These are phyloP conservation scores for Rattus norvegicus DNA, from an alignment of 2,113 vertebrate genomes.

Conservation along the genomic window DNA sequence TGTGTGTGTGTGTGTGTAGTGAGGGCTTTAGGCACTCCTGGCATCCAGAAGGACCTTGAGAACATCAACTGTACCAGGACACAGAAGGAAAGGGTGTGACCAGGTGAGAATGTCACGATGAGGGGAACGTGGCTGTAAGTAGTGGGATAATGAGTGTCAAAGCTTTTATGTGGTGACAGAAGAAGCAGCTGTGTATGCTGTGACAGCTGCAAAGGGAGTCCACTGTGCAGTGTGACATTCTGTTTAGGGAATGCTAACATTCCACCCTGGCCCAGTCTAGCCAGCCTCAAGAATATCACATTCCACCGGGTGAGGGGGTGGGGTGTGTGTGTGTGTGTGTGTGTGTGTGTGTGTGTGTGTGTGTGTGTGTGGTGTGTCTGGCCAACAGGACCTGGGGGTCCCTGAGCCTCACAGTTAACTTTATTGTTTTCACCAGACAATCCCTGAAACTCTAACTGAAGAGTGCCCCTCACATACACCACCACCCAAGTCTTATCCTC, in stretches of 20 bases:
- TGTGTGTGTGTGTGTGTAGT: background rate
- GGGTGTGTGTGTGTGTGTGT: background rate
- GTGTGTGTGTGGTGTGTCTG: conserved; percentile 32
- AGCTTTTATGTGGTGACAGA: background rate
- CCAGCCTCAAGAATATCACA: background rate
- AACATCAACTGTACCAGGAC: fast-evolving
- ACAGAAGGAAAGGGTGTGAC: background rate
- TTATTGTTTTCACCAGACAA: background rate
- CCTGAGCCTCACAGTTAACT: conserved; percentile 37
- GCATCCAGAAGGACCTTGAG: fast-evolving
- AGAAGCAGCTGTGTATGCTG: background rate
- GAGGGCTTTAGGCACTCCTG: background rate
- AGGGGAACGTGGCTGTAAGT: background rate
- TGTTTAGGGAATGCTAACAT: conserved; percentile 43
- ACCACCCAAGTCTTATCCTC: background rate
- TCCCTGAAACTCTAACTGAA: background rate
- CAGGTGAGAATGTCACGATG: background rate
- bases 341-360: conserved; percentile 22
- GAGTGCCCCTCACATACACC: background rate
- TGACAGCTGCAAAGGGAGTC: conserved; percentile 29
- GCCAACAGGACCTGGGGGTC: background rate
- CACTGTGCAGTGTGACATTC: background rate
- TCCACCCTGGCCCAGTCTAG: conserved; percentile 42
- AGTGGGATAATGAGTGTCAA: background rate
- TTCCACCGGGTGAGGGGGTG: background rate